Percentiles rank a stretch among this genome's conserved stretches.
These are phyloP conservation scores for Porites australiensis DNA, from an alignment of 64 coral and sea anemone genomes.

Conservation along the genomic window DNA sequence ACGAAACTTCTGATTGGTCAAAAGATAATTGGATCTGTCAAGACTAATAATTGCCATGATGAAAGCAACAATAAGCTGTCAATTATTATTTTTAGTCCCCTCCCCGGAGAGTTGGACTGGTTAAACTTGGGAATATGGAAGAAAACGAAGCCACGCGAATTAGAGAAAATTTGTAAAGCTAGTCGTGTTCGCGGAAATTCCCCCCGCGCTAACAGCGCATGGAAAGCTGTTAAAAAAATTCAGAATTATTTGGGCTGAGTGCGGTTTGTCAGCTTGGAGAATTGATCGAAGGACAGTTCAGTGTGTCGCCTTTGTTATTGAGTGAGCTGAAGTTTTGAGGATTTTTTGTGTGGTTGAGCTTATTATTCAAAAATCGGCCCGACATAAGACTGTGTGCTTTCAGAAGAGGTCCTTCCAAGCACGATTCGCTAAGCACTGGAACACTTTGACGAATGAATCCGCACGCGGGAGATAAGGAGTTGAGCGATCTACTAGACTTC, in stretches of 20 bases:
- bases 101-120: constrained; percentile 70
- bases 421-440: not conserved
- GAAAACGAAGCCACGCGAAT: constrained; percentile 83
- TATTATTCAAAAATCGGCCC: constrained; percentile 51
- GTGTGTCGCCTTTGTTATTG: constrained; percentile 42
- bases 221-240: constrained; percentile 48
- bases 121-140: constrained; percentile 65
- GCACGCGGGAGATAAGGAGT: constrained; percentile 78
- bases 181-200: constrained; percentile 60
- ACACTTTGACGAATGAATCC: constrained; percentile 82
- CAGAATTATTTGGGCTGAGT: constrained; percentile 4
- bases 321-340: constrained; percentile 41
- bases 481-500: constrained; percentile 91
- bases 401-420: constrained; percentile 25
- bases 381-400: constrained; percentile 40
- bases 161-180: constrained; percentile 60
- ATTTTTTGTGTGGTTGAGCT: constrained; percentile 58
- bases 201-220: constrained; percentile 44
- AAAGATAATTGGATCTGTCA: constrained; percentile 77
- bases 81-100: constrained; percentile 72
- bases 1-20: constrained; percentile 33
- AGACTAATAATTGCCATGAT: constrained; percentile 87
- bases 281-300: constrained; percentile 44
- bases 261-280: constrained; percentile 11
- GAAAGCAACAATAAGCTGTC: constrained; percentile 85